These are phyloP conservation scores for Hylomyscus alleni DNA, from an alignment of 2,797 vertebrate species.

Conservation along the genomic window DNA sequence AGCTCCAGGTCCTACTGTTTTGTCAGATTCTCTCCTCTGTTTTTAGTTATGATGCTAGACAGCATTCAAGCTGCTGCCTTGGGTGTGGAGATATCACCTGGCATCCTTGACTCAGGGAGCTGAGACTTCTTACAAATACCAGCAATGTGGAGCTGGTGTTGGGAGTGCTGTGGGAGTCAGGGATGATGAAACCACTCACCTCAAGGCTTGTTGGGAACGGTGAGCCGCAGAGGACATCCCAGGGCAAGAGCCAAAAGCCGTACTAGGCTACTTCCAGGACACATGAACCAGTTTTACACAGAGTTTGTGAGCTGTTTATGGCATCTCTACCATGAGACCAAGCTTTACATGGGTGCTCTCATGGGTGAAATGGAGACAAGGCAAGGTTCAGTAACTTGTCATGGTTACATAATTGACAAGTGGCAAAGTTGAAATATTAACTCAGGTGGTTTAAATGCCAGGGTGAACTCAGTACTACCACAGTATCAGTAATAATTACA, in stretches of 20 bases:
- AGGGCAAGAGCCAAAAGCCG: background rate
- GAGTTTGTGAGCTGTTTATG: rapidly evolving
- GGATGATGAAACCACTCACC: background rate
- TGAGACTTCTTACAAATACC: too few relatives aligned
- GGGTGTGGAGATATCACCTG: too few relatives aligned
- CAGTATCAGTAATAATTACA: background rate
- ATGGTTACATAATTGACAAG: background rate
- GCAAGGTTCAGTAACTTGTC: background rate
- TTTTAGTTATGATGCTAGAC: background rate
- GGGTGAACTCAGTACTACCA: background rate
- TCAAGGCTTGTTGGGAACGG: background rate
- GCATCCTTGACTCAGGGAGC: background rate
- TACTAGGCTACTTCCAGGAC: too few relatives aligned
- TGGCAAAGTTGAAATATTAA: background rate
- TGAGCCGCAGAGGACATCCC: background rate
- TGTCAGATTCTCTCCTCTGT: background rate
- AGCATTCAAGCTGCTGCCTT: background rate
- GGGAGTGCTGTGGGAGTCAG: background rate
- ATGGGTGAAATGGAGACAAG: background rate
- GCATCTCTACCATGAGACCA: background rate
- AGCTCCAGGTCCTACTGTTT: background rate
- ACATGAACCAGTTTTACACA: background rate
- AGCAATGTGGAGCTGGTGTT: background rate
- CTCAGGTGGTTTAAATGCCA: background rate
- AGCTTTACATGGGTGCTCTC: background rate